Evolutionary conservation across 2,113 vertebrate species (phyloP), one percentile per base, ranked within the genome.

Genomic region (Hippoglossus stenolepis): DNA sequence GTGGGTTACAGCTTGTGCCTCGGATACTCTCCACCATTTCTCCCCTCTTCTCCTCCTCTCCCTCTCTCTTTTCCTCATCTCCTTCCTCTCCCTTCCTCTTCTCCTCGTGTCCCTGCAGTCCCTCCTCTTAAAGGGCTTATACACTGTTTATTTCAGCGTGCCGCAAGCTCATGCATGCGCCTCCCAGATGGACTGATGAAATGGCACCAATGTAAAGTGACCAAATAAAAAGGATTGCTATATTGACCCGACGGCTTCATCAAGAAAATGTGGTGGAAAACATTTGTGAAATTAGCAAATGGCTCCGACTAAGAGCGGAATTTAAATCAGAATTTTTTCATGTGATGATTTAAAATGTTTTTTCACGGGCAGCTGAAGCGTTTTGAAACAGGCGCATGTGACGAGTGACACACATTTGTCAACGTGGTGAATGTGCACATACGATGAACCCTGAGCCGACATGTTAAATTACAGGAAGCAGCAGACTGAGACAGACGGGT

Each of bases 381-480:
- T 6, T 51, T 74, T 4, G 12, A 77, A 70, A 65, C 40, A 28
- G 51, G 59, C 21, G 10, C 23, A 31, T 70, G 59, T 21, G 65
- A 67, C 62, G 45, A 70, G 72, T 63, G 51, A 57, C 77, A 71
- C 17, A 45, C 60, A 35, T 70, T 70, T 84, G 40, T 75, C 76
- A 75, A 67, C 38, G 73, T 65, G 66, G 74, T 38, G 47, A 17
- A 18, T 18, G 28, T 75, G 80, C 81, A 75, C 81, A 53, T 73
- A 47, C 51, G 62, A 87, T 87, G 85, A 90, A 88, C 77, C 79
- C 82, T 3, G 61, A 86, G 84, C 82, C 31, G 79, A 89, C 91
- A 90, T 91, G 90, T 85, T 90, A 92, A 91, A 92, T 91, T 93
- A 89, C 87, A 93, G 81, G 81, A 87, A 84, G 92, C 91, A 91